Base-by-base conservation (phyloP, 64 coral and sea anemone genomes). In the Montipora efflorescens region DNA sequence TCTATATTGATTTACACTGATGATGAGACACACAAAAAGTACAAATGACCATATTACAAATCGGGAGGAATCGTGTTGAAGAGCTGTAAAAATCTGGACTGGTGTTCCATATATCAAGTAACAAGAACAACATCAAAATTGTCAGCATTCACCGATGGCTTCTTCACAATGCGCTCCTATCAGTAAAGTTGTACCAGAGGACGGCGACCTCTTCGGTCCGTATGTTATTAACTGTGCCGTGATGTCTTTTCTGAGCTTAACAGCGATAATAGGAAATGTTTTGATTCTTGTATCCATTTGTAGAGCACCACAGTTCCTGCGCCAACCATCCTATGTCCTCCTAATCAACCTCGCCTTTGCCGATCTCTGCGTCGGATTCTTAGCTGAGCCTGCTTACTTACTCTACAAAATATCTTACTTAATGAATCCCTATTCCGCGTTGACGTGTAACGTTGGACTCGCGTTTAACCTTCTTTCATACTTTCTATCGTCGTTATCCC, bases 391-490 rank as follows among this genome's bases (percentile, higher is more conserved):
- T 3, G 23, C 43, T 15, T 84, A 84, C 28, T 16, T 84, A 58
- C 36, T 84, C 3, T 84, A 84, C 81, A 84, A 84, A 28, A 66
- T 84, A 19, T 84, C 59, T 4, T 84, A 84, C 59, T 44, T 84
- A 28, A 0, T 84, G 45, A 61, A 84, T 84, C 81, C 81, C 6
- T 20, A 47, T 67, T 84, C 81, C 44, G 21, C 47, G 2, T 46
- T 67, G 16, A 64, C 81, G 23, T 84, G 81, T 47, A 67, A 84
- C 81, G 81, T 59, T 45, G 81, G 81, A 19, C 7, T 67, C 36
- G 45, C 49, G 5, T 86, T 86, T 10, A 86, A 86, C 66, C 49
- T 86, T 18, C 45, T 72, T 2, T 86, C 82, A 4, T 86, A 49
- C 46, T 47, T 86, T 50, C 71, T 71, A 11, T 70, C 82, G 19